These are phyloP conservation scores for Amblyraja radiata DNA, from an alignment of 2,797 vertebrate species.

Conservation along the genomic window DNA sequence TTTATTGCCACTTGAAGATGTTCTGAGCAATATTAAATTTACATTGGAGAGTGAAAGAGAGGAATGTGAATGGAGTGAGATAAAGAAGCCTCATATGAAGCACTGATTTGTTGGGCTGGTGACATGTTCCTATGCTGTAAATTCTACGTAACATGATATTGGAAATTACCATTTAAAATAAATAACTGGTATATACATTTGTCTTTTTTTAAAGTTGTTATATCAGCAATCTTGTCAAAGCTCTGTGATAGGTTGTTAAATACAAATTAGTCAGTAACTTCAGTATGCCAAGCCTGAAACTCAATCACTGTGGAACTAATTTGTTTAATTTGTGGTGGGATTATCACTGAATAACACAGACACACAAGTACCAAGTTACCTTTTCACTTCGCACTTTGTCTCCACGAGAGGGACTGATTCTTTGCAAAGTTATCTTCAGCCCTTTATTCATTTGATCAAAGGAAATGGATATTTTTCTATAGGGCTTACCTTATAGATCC, in stretches of 20 bases:
- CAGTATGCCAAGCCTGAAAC: slow-evolving; percentile 6
- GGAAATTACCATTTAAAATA: not conserved
- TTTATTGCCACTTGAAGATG: too few species aligned
- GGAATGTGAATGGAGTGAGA: not conserved
- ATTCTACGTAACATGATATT: not conserved
- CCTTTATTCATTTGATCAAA: not conserved
- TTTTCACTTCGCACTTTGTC: not conserved
- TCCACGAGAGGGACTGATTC: not conserved
- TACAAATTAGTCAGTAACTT: not conserved
- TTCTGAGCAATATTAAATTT: too few species aligned
- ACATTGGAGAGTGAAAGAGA: not conserved
- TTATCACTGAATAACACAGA: slow-evolving; percentile 31
- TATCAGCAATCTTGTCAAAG: not conserved
- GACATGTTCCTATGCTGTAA: not conserved
- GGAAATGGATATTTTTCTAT: not conserved
- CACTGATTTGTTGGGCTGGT: not conserved
- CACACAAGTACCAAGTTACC: not conserved
- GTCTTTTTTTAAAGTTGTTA: not conserved
- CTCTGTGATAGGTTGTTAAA: not conserved
- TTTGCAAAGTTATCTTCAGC: not conserved
- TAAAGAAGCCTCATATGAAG: not conserved
- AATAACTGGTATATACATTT: not conserved
- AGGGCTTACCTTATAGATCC: not conserved
- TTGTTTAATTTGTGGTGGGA: slow-evolving; percentile 35
- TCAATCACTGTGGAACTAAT: slow-evolving; percentile 19